Evolutionary conservation across 2,888 invertebrate genomes (phyloP), one percentile per base, ranked within the genome.

Genomic region (Lepetodrilus schrolli): DNA sequence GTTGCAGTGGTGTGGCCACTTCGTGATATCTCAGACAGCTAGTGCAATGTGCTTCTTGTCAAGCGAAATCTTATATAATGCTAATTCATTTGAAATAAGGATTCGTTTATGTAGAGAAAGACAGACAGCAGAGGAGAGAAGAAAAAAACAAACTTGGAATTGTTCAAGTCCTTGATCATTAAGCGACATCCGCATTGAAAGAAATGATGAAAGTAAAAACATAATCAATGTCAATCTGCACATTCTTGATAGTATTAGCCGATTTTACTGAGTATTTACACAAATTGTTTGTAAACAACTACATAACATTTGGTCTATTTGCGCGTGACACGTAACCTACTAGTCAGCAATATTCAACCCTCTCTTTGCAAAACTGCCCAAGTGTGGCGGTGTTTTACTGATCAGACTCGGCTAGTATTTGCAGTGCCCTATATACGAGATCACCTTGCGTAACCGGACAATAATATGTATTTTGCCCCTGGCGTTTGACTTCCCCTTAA

Each of bases 71-170:
- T 58, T 58, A 58, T 58, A 58, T 58, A 58, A 58, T 30, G 58
- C 26, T 34, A 43, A 30, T 58, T 58, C 58, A 58, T 23, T 17
- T 21, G 30, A 58, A 58, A 58, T 58, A 58, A 58, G 34, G 58
- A 7, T n/a, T 34, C 34, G 34, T 34, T 58, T 58, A 17, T 58
- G 30, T 17, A 58, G 34, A 58, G 58, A 30, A 34, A 34, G 30
- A 58, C 10, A 30, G n/a, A n/a, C n/a, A n/a, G n/a, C n/a, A n/a
- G n/a, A n/a, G n/a, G n/a, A n/a, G n/a, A n/a, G n/a, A n/a, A n/a
- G n/a, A n/a, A n/a, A n/a, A n/a, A n/a, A n/a, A n/a, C n/a, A n/a
- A n/a, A n/a, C n/a, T n/a, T n/a, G n/a, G n/a, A n/a, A n/a, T n/a
- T 58, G 26, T 58, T 58, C 26, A 58, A 58, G 58, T 30, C 34